These are phyloP conservation scores for Mandrillus leucophaeus DNA, from an alignment of 2,113 vertebrate species.

Conservation along the genomic window DNA sequence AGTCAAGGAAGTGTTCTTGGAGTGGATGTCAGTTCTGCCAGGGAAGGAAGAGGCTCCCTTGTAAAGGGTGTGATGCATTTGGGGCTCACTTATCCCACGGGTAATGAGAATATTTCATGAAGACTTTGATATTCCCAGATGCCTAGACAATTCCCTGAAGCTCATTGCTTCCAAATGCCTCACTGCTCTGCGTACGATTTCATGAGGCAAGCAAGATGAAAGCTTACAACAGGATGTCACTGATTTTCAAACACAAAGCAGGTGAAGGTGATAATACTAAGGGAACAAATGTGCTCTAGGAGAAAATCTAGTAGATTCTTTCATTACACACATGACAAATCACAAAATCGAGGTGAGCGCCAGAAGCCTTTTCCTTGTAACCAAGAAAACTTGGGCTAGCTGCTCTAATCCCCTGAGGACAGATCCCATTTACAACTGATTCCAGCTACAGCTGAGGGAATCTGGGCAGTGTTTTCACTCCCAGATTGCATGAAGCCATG, in stretches of 20 bases:
- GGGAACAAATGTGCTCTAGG: not conserved
- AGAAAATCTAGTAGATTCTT: constrained; percentile 19
- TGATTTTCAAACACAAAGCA: constrained; percentile 42
- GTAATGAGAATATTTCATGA: not conserved
- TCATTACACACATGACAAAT: constrained; percentile 35
- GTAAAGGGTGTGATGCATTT: not conserved
- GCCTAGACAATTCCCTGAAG: not conserved
- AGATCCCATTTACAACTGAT: not conserved
- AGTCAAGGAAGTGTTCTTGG: not conserved
- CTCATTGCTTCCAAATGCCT: not conserved
- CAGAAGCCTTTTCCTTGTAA: not conserved
- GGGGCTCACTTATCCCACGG: not conserved
- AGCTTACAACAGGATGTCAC: not conserved
- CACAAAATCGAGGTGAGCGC: not conserved
- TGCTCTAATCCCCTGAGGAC: not conserved
- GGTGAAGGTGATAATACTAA: not conserved
- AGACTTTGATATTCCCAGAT: not conserved
- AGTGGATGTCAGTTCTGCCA: not conserved
- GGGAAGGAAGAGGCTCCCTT: not conserved
- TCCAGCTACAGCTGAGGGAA: not conserved
- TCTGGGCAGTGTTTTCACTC: not conserved
- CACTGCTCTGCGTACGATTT: not conserved
- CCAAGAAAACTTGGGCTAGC: not conserved
- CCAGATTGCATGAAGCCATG: not conserved
- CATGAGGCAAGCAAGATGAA: constrained; percentile 3